Conservation (phyloP, 2,888 invertebrate species). For the Alentia gelatinosa region DNA sequence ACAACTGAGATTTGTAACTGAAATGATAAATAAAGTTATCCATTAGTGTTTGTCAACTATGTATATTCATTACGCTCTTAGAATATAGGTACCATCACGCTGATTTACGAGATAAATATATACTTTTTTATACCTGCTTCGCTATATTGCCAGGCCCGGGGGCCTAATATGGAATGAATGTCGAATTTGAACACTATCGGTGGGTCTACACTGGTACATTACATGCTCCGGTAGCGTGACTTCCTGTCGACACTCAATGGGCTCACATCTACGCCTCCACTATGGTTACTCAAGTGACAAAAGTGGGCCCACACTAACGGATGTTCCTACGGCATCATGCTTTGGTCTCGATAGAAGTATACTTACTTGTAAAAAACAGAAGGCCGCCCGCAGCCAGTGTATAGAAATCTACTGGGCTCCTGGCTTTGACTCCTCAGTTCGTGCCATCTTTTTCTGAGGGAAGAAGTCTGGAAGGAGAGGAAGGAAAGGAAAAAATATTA, state of each 20-base stretch:
- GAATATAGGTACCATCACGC: too few relatives aligned
- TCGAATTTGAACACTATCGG: too few relatives aligned
- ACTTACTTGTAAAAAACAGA: slow-evolving; percentile 20
- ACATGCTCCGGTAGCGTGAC: not conserved
- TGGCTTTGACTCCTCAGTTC: not conserved
- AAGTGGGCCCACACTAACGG: not conserved
- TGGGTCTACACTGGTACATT: not conserved
- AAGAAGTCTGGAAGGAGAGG: not conserved
- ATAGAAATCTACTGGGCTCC: not conserved
- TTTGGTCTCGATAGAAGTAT: not conserved
- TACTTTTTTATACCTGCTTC: not conserved
- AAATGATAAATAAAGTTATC: not conserved
- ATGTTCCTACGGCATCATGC: not conserved
- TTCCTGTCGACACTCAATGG: not conserved
- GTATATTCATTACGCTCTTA: too few relatives aligned
- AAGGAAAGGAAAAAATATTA: not conserved
- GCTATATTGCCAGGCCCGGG: not conserved
- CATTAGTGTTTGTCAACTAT: too few relatives aligned
- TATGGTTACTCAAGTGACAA: too few relatives aligned
- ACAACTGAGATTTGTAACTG: not conserved
- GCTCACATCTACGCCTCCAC: too few relatives aligned
- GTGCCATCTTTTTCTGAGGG: not conserved
- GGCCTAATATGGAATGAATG: not conserved
- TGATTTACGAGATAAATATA: too few relatives aligned
- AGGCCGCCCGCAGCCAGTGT: slow-evolving; percentile 46